Percentiles rank a stretch among this genome's conserved stretches.
phyloP scores from a whole-genome alignment of 2,797 vertebrate genomes.

The Pseudochirops corinnae region DNA sequence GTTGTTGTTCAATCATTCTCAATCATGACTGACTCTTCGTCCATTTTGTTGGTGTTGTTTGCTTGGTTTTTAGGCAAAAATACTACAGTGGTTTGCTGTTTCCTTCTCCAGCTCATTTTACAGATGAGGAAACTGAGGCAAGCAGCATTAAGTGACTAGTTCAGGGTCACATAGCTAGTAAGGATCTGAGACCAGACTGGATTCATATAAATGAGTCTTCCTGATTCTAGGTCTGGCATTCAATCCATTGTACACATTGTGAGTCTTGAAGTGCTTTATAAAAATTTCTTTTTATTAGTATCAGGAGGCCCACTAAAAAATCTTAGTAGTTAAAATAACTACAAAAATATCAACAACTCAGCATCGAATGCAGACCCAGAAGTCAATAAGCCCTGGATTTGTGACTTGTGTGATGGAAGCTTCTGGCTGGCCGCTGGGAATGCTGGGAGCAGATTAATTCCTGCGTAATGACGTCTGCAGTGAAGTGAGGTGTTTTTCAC shows the following conservation, averaged over 20 bases:
- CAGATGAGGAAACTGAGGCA: not conserved
- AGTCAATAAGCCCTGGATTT: not conserved
- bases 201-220: not conserved
- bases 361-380: not conserved
- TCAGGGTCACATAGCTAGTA: not conserved
- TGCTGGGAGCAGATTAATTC: not conserved
- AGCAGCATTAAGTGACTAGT: not conserved
- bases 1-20: not conserved
- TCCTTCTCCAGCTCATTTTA: not conserved
- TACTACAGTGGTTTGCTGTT: not conserved
- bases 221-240: not conserved
- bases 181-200: not conserved
- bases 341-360: not conserved
- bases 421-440: not conserved
- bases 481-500: not conserved
- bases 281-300: not conserved
- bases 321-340: not conserved
- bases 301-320: not conserved
- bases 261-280: not conserved
- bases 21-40: not conserved
- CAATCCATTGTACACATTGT: not conserved
- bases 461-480: not conserved
- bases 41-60: not conserved
- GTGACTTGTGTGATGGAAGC: constrained; percentile 1
- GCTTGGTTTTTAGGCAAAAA: not conserved